Evolutionary conservation across 2,797 vertebrate genomes (phyloP).

Genomic region (Bufotes viridis): DNA sequence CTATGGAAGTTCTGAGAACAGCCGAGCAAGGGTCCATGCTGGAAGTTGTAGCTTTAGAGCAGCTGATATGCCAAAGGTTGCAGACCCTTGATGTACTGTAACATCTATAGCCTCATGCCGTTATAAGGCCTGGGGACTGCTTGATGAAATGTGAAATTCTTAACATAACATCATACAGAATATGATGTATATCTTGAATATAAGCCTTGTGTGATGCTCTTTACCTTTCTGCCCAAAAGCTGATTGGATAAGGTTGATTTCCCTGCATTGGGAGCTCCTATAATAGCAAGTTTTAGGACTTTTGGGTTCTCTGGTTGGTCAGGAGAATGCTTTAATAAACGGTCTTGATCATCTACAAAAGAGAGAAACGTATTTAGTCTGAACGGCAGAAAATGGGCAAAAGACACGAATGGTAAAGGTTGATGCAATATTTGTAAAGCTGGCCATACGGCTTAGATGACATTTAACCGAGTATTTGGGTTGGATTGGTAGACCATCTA

Average conservation of each 20-base stretch:
- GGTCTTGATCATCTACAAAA: constrained; percentile 80
- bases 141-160: background rate
- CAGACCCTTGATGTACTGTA: background rate
- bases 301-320: constrained; percentile 85
- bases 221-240: constrained; percentile 91
- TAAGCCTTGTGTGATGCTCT: background rate
- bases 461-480: too few relatives aligned
- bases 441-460: too few relatives aligned
- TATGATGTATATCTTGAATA: background rate
- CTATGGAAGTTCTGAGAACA: too few relatives aligned
- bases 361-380: background rate
- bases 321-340: constrained; percentile 75
- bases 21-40: too few relatives aligned
- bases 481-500: too few relatives aligned
- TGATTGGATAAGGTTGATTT: constrained; percentile 94
- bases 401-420: background rate
- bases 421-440: background rate
- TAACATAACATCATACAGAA: background rate
- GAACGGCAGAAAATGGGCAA: background rate
- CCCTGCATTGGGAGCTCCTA: constrained; percentile 93
- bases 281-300: constrained; percentile 84
- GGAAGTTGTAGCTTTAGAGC: too few relatives aligned
- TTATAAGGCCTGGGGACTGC: background rate
- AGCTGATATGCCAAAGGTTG: too few relatives aligned
- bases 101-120: background rate